Base-by-base conservation (phyloP, 2,888 invertebrate genomes). In the Oligia fasciuncula region DNA sequence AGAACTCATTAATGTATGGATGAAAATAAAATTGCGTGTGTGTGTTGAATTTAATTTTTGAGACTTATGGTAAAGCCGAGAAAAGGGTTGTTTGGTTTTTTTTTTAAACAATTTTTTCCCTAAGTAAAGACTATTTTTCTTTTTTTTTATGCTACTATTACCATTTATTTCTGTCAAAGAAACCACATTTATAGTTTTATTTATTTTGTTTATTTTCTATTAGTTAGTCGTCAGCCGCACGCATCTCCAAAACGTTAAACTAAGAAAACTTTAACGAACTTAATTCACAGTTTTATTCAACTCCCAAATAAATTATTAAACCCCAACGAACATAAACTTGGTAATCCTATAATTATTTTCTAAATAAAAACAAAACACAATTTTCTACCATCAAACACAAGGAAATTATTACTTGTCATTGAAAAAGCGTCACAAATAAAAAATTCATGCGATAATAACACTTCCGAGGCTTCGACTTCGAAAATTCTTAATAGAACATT, bases 381-480 rank as follows among this genome's bases (percentile, higher is more conserved):
- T 80, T 81, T 57, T 40, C 79, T 43, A 60, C 67, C 6, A 51
- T 5, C 4, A 68, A 23, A 81, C 62, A 83, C 68, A 73, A 79
- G 76, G 19, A 67, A 75, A 79, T 43, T 46, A 67, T 49, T 43
- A 84, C 23, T 14, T 23, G 40, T 60, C 68, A 19, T 67, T 75
- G n/a, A 43, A 73, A 75, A 73, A 77, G 35, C 46, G 72, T 77
- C 51, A 72, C 69, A 75, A 54, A 82, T 88, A 78, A 19, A 88
- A 84, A 81, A 89, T 85, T 85, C 84, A 88, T 89, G 81, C 85
- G 87, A 83, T 89, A 88, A 88, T 89, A 76, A 89, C 51, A 82
- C 57, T 65, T 29, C 43, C 40, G 43, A 13, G 60, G 60, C 43
- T 51, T 54, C 60, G 8, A 60, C 46, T 46, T 76, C 70, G 66